Conservation (phyloP, 2,113 vertebrate genomes). For the Austrofundulus limnaeus region DNA sequence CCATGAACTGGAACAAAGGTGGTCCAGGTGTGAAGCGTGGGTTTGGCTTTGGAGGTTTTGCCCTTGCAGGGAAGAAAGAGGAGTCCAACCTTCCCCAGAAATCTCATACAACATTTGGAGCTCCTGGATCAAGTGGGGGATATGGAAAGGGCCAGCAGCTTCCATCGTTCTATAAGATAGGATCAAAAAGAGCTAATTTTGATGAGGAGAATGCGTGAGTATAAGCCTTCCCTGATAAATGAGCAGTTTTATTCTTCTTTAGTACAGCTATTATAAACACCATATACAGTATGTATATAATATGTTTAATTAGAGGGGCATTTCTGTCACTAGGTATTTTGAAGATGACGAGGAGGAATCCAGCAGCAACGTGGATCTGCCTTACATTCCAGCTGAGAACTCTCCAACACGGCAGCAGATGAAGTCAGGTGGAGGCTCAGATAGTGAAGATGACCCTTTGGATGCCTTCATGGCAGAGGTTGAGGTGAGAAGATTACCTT, state of each 20-base stretch:
- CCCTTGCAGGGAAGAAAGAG: slow-evolving; percentile 92
- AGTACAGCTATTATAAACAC: background rate
- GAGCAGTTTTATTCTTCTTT: background rate
- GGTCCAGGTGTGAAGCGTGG: slow-evolving; percentile 93
- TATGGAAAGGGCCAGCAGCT: slow-evolving; percentile 91
- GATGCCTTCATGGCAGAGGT: slow-evolving; percentile 99
- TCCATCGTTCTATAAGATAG: slow-evolving; percentile 98
- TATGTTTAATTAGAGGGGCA: background rate
- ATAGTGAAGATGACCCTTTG: slow-evolving; percentile 96
- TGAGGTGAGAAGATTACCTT: slow-evolving; percentile 80
- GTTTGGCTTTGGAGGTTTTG: slow-evolving; percentile 97
- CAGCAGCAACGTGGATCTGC: slow-evolving; percentile 88
- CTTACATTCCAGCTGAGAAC: slow-evolving; percentile 98
- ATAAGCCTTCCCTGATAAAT: background rate
- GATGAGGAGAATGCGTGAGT: slow-evolving; percentile 96
- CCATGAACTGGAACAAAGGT: slow-evolving; percentile 99
- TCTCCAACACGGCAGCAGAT: slow-evolving; percentile 96
- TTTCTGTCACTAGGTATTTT: slow-evolving; percentile 85
- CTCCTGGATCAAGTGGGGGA: slow-evolving; percentile 79
- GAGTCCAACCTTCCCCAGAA: slow-evolving; percentile 84
- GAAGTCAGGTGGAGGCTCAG: slow-evolving; percentile 87
- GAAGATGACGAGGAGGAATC: slow-evolving; percentile 98
- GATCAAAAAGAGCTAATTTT: slow-evolving; percentile 94
- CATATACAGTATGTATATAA: background rate
- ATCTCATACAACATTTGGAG: slow-evolving; percentile 87